phyloP scores from a whole-genome alignment of 2,797 vertebrate genomes.

The Melanotaenia pygmaea region DNA sequence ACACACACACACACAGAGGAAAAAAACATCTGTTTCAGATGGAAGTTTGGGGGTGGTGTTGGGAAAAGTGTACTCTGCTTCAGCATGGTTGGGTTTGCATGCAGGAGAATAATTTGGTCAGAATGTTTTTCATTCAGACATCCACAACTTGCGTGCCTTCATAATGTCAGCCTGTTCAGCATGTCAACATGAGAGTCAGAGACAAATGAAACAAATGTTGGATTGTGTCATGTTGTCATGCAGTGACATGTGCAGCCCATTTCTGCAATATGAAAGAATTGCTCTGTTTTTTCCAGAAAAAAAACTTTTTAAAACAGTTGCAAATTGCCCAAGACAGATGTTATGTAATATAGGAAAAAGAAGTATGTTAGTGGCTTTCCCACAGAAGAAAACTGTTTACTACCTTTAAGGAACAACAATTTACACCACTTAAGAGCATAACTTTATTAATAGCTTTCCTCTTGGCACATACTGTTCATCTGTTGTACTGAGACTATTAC shows the following conservation, averaged over 20 bases:
- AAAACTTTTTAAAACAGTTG: constrained; percentile 7
- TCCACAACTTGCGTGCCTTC: constrained; percentile 61
- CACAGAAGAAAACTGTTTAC: not conserved
- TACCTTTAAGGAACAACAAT: constrained; percentile 3
- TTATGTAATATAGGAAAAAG: constrained; percentile 38
- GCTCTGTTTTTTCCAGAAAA: constrained; percentile 2
- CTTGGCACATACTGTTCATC: not conserved
- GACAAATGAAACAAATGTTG: constrained; percentile 29
- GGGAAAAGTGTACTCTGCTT: constrained; percentile 60
- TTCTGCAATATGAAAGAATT: constrained; percentile 11
- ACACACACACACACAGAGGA: not conserved
- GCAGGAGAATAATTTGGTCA: constrained; percentile 70
- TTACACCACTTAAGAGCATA: constrained; percentile 2
- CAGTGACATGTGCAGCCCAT: not conserved
- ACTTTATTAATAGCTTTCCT: not conserved
- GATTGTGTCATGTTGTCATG: not conserved
- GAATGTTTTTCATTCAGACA: constrained; percentile 61
- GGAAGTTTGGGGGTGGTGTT: constrained; percentile 66
- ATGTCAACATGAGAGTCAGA: constrained; percentile 16
- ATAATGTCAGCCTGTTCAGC: constrained; percentile 41
- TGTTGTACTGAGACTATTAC: not conserved
- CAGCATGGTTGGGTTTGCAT: constrained; percentile 75
- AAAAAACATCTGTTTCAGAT: constrained; percentile 79
- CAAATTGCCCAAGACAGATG: constrained; percentile 20
- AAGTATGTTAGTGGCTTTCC: not conserved